Base-by-base conservation (phyloP, 1,140 invertebrate species). In the Caenorhabditis latens region DNA sequence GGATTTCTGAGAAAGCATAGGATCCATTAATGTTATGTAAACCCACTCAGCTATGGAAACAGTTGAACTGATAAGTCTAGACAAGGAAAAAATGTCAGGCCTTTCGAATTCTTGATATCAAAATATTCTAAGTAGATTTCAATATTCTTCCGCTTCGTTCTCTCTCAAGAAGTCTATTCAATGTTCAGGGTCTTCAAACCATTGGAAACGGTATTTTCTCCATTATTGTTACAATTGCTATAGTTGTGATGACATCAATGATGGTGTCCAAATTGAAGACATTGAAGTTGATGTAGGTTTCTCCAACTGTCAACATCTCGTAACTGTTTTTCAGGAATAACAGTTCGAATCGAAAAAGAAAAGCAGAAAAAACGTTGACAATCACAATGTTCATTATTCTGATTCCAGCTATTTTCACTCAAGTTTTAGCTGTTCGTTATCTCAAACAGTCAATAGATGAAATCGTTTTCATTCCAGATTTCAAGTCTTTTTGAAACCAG, bases 351-450 rank as follows among this genome's bases (percentile, higher is more conserved):
- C n/a, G 21, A 9, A 63, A 63, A n/a, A 14, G 21, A 63, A 63
- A 63, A 63, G n/a, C 58, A 11, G 58, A 63, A 63, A 63, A n/a
- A 32, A 63, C 58, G 9, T 14, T 63, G 6, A 63, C 58, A 32
- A 63, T 63, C 58, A 63, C 58, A 63, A 63, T 63, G 58, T 32
- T 63, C 21, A 32, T 63, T 5, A 63, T 63, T 32, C 24, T 63
- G 21, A 63, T 63, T 63, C 58, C 58, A 32, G 58, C 58, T 7
- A 24, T 32, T 9, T 14, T 63, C 58, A 63, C 58, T 63, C 58
- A 63, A 63, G 24, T 63, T 63, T 32, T 63, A 11, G 14, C 58
- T 14, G 58, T 63, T 16, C 6, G 55, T 6, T 53, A 19, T 19
- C 14, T n/a, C 14, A 58, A n/a, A 19, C 19, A 19, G 0, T 5